Conservation (phyloP, 2,113 vertebrate genomes). For the Paedocypris sp. region DNA sequence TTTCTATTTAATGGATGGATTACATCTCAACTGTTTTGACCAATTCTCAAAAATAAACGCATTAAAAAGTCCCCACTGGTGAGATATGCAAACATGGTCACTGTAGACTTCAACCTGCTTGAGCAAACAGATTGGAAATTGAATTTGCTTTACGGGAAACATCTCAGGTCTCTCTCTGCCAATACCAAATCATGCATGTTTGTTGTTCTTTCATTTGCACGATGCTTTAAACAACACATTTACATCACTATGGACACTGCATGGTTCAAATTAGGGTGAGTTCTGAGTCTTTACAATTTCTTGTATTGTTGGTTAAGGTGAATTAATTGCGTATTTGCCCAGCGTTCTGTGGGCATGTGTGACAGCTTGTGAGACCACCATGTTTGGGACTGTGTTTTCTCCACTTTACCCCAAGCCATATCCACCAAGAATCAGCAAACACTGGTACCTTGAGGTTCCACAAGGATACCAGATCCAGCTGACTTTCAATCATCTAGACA, state of each 20-base stretch:
- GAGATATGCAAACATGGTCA: neutral
- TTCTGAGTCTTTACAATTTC: too few species aligned
- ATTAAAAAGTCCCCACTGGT: neutral
- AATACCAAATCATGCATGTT: conserved; percentile 54
- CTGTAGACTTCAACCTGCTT: conserved; percentile 9
- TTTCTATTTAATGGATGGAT: too few species aligned
- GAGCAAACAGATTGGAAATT: neutral
- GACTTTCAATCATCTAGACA: conserved; percentile 74
- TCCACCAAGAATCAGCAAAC: conserved; percentile 55
- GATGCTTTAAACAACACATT: too few species aligned
- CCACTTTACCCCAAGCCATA: conserved; percentile 76
- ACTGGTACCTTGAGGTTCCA: conserved; percentile 69
- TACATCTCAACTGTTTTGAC: neutral
- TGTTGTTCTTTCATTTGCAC: neutral
- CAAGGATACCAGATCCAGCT: conserved; percentile 72
- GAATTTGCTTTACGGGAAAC: conserved; percentile 23
- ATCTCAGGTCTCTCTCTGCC: conserved; percentile 2
- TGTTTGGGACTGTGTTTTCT: conserved; percentile 68
- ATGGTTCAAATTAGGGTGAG: too few species aligned
- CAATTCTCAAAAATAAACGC: neutral
- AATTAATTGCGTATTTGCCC: neutral
- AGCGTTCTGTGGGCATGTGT: conserved; percentile 49
- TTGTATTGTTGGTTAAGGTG: too few species aligned
- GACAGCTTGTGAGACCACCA: conserved; percentile 32
- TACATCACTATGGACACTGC: too few species aligned